Conservation (phyloP, 2,888 invertebrate species). For the Drosophila maculinotata region DNA sequence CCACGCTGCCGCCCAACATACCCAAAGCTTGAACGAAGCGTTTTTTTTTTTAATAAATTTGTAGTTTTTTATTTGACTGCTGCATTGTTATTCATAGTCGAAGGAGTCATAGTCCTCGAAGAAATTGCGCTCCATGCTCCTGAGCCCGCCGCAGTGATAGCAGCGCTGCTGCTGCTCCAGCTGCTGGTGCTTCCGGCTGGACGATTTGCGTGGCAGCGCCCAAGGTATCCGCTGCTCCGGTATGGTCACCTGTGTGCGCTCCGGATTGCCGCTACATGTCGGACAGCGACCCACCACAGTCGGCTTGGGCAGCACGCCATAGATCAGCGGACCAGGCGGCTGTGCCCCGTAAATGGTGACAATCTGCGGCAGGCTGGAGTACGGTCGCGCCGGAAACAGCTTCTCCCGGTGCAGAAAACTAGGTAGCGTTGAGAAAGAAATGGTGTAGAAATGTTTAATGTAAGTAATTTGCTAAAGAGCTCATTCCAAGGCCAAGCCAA, state of each 20-base stretch:
- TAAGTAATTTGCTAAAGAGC: no score
- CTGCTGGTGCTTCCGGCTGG: slow-evolving; percentile 70
- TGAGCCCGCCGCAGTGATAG: slow-evolving; percentile 70
- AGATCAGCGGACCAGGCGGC: slow-evolving; percentile 65
- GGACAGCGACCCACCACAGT: slow-evolving; percentile 73
- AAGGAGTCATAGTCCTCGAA: slow-evolving; percentile 52
- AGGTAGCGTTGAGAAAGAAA: not conserved
- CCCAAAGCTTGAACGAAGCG: slow-evolving; percentile 56
- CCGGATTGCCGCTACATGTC: slow-evolving; percentile 81
- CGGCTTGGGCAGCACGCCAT: slow-evolving; percentile 63
- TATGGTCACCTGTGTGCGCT: slow-evolving; percentile 80
- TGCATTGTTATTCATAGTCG: slow-evolving; percentile 57
- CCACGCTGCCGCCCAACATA: slow-evolving; percentile 90
- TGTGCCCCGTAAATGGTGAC: slow-evolving; percentile 71
- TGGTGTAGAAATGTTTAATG: no score
- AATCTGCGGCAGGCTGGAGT: slow-evolving; percentile 72
- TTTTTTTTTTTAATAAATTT: slow-evolving; percentile 58
- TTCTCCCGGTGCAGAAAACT: slow-evolving; percentile 84
- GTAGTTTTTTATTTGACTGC: slow-evolving; percentile 32
- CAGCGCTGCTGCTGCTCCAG: slow-evolving; percentile 49
- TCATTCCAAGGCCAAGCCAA: no score
- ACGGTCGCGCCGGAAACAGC: slow-evolving; percentile 78
- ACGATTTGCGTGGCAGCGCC: slow-evolving; percentile 81
- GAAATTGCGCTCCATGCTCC: slow-evolving; percentile 48
- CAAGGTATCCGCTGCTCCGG: slow-evolving; percentile 84